Evolutionary conservation across 2,888 invertebrate genomes (phyloP), one percentile per base, ranked within the genome.

Genomic region (Apomyelois bistriatella): DNA sequence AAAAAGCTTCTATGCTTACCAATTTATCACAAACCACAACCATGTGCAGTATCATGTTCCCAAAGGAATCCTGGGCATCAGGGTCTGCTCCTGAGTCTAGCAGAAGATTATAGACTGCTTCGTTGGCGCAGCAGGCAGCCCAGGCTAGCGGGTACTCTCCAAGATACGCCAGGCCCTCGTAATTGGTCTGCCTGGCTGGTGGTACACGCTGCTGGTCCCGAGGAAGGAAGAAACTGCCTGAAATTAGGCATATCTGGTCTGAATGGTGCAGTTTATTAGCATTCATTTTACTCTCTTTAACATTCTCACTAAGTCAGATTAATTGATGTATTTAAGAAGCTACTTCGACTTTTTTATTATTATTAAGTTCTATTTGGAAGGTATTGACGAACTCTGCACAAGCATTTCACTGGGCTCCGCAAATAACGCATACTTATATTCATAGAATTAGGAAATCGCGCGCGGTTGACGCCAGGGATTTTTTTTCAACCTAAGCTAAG

Each of bases 31-130:
- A 96, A 56, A 99, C 98, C 37, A 99, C 99, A 36, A 99, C 98
- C 98, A 99, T 99, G 78, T 99, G 99, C n/a, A 99, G 91, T 59
- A 99, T 97, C 94, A 98, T 99, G 79, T 99, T 99, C 9, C 99
- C 99, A 74, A 98, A 99, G 0, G 96, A 94, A 80, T 99, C 99
- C 78, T 97, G 96, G n/a, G 94, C 92, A 80, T 99, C 98, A 0
- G 99, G 99, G 85, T 99, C 95, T 0, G 99, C 98, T 1, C 96
- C 98, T 46, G 94, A 94, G 68, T 98, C 98, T 52, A 99, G 89
- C 1, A 99, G 92, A 56, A 98, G 92, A 87, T 99, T 99, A 79
- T 99, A 99, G 9, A 98, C 98, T 49, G 98, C 97, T 83, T 99
- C 98, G 76, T 98, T 98, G 56, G 98, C 97, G 75, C 98, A 97